Evolutionary conservation across 2,888 invertebrate species (phyloP).

Genomic region (Rhamnusium bicolor): DNA sequence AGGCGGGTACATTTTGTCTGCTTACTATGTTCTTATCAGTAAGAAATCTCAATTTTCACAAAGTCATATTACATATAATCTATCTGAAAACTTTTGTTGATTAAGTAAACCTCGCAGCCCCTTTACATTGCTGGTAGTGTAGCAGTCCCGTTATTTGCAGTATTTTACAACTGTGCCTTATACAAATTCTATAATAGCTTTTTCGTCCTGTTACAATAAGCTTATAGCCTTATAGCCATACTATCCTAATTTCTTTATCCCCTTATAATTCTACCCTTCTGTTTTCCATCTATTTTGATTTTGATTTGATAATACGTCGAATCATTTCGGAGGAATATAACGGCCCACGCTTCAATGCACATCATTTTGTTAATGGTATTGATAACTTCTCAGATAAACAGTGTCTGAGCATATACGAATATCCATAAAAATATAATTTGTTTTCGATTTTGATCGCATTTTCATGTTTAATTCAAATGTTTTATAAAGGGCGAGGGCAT

Average conservation of each 20-base stretch:
- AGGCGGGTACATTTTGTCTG: too few relatives aligned
- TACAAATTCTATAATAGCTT: constrained; percentile 53
- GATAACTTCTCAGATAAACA: constrained; percentile 42
- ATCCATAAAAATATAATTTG: constrained; percentile 31
- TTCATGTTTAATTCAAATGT: neutral
- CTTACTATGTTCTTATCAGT: neutral
- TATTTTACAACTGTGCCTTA: constrained; percentile 35
- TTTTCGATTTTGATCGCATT: neutral
- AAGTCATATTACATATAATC: neutral
- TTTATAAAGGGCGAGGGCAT: neutral
- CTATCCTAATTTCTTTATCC: constrained; percentile 54
- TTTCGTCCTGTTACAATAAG: constrained; percentile 44
- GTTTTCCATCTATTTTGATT: constrained; percentile 63
- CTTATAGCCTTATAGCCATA: constrained; percentile 37
- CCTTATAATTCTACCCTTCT: constrained; percentile 59
- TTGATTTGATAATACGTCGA: constrained; percentile 62
- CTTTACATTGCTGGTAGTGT: neutral
- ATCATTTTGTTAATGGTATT: constrained; percentile 52
- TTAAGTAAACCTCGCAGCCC: neutral
- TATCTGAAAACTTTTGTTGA: neutral
- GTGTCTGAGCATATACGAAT: constrained; percentile 13
- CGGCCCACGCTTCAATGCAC: constrained; percentile 54
- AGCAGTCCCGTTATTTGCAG: constrained; percentile 9
- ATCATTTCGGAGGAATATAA: constrained; percentile 56
- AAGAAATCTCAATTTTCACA: neutral